These are phyloP conservation scores for Caenorhabditis sp. DNA, from an alignment of 2,888 invertebrate genomes.

Conservation along the genomic window DNA sequence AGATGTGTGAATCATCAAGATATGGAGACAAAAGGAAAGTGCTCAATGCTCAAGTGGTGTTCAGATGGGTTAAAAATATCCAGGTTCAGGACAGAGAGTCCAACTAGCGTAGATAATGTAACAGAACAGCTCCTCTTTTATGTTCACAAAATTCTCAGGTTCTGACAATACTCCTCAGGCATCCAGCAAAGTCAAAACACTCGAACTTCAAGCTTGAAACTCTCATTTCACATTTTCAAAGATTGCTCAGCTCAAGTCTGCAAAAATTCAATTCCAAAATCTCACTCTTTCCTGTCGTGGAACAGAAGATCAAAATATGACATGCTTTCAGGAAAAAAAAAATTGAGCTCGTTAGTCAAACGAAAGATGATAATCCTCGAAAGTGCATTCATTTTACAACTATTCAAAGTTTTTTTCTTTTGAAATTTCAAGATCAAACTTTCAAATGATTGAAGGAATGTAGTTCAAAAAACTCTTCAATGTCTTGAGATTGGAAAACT, in stretches of 20 bases:
- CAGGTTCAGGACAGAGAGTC: not conserved
- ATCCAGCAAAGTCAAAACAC: too few relatives aligned
- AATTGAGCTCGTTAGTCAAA: slow-evolving; percentile 1
- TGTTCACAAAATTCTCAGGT: too few relatives aligned
- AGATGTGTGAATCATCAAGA: not conserved
- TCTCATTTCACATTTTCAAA: not conserved
- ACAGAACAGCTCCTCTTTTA: too few relatives aligned
- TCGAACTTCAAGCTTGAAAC: not conserved
- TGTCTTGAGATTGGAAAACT: too few relatives aligned
- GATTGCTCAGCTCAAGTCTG: too few relatives aligned
- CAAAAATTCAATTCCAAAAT: not conserved
- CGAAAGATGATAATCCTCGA: not conserved
- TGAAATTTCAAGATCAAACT: not conserved
- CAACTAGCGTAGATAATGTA: too few relatives aligned
- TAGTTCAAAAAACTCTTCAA: too few relatives aligned
- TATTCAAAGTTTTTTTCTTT: too few relatives aligned
- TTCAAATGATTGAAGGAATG: not conserved
- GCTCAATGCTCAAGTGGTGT: not conserved
- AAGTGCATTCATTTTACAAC: not conserved
- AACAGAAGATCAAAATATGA: not conserved
- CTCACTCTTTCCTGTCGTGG: not conserved
- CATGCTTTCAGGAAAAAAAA: not conserved
- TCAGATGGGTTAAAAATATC: too few relatives aligned
- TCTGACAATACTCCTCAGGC: too few relatives aligned
- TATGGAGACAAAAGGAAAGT: not conserved